These are phyloP conservation scores for Pterostichus madidus DNA, from an alignment of 2,888 invertebrate genomes.

Conservation along the genomic window DNA sequence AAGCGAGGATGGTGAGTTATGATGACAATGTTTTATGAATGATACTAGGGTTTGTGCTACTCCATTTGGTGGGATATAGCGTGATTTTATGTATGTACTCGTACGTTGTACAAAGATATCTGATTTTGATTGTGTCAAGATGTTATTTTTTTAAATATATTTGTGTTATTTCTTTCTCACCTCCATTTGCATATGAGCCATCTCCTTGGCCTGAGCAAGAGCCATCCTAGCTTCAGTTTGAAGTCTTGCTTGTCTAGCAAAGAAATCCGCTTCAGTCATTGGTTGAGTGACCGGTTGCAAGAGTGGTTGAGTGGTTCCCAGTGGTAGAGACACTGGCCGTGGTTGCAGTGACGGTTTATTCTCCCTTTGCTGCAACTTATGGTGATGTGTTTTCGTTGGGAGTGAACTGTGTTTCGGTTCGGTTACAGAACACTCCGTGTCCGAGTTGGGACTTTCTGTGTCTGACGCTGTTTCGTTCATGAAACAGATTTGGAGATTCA, in stretches of 20 bases:
- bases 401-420: slow-evolving; percentile 72
- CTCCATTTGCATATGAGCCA: slow-evolving; percentile 95
- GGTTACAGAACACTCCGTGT: slow-evolving; percentile 81
- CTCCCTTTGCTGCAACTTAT: slow-evolving; percentile 43
- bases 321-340: slow-evolving; percentile 74
- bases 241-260: slow-evolving; percentile 88
- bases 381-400: slow-evolving; percentile 63
- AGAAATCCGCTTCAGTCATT: slow-evolving; percentile 87
- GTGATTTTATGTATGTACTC: too few species aligned
- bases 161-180: slow-evolving; percentile 75
- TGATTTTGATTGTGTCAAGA: too few species aligned
- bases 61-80: too few species aligned
- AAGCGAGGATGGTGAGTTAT: too few species aligned
- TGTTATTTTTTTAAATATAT: too few species aligned
- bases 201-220: slow-evolving; percentile 92
- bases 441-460: slow-evolving; percentile 88
- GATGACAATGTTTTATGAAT: too few species aligned
- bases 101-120: too few species aligned
- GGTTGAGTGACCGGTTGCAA: slow-evolving; percentile 75
- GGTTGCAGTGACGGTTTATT: slow-evolving; percentile 69
- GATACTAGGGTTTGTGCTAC: too few species aligned
- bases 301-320: slow-evolving; percentile 78
- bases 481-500: slow-evolving; percentile 97
- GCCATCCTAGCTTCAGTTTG: slow-evolving; percentile 94
- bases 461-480: slow-evolving; percentile 95